Conservation (phyloP, 2,888 invertebrate genomes). For the Hymenopus coronatus region DNA sequence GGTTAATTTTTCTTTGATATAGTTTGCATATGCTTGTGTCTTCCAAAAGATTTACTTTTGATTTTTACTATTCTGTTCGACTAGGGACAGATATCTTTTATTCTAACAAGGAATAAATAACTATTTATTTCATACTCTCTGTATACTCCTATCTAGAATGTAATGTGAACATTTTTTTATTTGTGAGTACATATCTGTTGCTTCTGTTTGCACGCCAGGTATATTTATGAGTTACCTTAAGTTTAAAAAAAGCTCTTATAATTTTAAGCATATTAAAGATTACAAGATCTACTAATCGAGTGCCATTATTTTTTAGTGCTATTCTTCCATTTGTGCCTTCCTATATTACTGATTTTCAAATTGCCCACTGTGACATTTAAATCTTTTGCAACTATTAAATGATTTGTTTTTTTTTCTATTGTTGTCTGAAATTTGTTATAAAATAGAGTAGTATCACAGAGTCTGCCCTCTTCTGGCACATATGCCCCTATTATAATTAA, state of each 20-base stretch:
- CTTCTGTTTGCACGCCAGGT: neutral
- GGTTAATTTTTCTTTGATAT: too few relatives aligned
- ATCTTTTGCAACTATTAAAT: neutral
- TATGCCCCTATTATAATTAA: too few relatives aligned
- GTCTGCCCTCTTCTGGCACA: neutral
- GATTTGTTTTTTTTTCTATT: neutral
- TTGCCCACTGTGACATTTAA: neutral
- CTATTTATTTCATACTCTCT: neutral
- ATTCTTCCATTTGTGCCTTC: neutral
- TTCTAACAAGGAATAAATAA: neutral
- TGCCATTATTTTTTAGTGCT: neutral
- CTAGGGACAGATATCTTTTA: neutral
- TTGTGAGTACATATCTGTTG: neutral
- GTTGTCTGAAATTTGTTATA: neutral
- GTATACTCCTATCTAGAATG: neutral
- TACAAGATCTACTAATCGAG: neutral
- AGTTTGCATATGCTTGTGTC: too few relatives aligned
- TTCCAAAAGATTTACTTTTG: neutral
- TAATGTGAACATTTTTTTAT: neutral
- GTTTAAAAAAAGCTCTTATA: neutral
- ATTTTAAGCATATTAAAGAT: neutral
- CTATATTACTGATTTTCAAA: neutral
- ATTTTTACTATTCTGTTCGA: neutral
- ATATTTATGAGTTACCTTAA: neutral
- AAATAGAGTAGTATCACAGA: neutral